Evolutionary conservation across 2,888 invertebrate species (phyloP), one percentile per base, ranked within the genome.

Genomic region (Halocaridina rubra): DNA sequence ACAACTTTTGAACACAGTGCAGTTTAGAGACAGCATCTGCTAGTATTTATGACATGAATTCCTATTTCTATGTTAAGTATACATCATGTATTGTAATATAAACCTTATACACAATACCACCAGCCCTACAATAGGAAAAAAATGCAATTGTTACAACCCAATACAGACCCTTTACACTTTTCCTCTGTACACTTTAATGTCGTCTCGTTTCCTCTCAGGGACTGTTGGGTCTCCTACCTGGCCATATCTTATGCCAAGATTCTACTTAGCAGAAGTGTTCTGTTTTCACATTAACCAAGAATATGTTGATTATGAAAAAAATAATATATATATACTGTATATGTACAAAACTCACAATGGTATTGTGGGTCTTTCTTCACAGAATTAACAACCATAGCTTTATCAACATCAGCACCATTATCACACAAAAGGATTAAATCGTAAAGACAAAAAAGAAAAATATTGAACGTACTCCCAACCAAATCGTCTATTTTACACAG

Each of bases 391-490:
- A 77, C 61, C 77, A 77, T 59, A 30, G 77, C 22, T 30, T 24
- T 32, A 8, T 74, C 30, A 77, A 4, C 32, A 19, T 76, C 77
- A 77, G 77, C 77, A 77, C 77, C 77, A 77, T 22, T 77, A 77
- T 77, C 77, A 77, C 77, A 77, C 77, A 77, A n/a, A n/a, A 24
- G 29, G 77, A 30, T 61, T 77, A 24, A 59, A 77, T 61, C 57
- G n/a, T 0, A 53, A 77, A 77, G 59, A 61, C 77, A 61, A n/a
- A 8, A 32, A 61, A 61, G 32, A 16, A 32, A 61, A 32, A 61
- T 33, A 59, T 19, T n/a, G 19, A 53, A 53, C 53, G 53, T 53
- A 19, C 53, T 53, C 10, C 10, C 46, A 46, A 10, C 10, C 16
- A 46, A n/a, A n/a, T n/a, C n/a, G n/a, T n/a, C n/a, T n/a, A n/a